Percentiles rank a stretch among this genome's conserved stretches.
phyloP scores from a whole-genome alignment of 2,888 invertebrate genomes.

The Volucella bombylans region DNA sequence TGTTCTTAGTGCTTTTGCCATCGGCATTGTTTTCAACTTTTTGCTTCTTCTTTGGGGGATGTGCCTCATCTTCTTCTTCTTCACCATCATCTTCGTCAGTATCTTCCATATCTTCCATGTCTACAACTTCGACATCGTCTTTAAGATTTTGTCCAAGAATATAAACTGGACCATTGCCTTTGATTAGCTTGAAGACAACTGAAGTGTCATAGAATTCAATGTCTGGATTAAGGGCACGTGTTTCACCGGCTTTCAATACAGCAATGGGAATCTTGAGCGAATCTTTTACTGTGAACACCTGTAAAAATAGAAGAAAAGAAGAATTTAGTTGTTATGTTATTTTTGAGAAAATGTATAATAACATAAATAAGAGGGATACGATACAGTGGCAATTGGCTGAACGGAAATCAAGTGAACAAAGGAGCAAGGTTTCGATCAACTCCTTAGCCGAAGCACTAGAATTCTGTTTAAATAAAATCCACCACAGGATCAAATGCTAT shows the following conservation, averaged over 20 bases:
- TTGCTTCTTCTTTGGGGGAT: conserved; percentile 90
- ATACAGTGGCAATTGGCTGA: no score
- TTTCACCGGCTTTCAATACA: conserved; percentile 90
- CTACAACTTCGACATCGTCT: conserved; percentile 91
- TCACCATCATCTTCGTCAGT: conserved; percentile 88
- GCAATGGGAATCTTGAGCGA: conserved; percentile 92
- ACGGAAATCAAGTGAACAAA: no score
- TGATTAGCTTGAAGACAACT: conserved; percentile 90
- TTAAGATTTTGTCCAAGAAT: conserved; percentile 92
- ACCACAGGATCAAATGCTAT: no score
- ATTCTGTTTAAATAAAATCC: no score
- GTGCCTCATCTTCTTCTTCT: conserved; percentile 87
- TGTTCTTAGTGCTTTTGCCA: conserved; percentile 89
- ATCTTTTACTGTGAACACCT: conserved; percentile 84
- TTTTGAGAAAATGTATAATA: no score
- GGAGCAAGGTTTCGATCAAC: no score
- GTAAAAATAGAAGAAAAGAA: conserved; percentile 47
- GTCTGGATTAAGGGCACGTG: conserved; percentile 89
- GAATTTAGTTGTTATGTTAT: neutral
- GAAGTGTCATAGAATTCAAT: conserved; percentile 94
- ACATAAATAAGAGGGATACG: no score
- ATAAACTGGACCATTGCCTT: conserved; percentile 91
- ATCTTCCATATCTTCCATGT: conserved; percentile 91
- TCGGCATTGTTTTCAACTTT: conserved; percentile 88
- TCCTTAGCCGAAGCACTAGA: no score